These are phyloP conservation scores for Lasiurus cinereus DNA, from an alignment of 2,113 vertebrate species.

Conservation along the genomic window DNA sequence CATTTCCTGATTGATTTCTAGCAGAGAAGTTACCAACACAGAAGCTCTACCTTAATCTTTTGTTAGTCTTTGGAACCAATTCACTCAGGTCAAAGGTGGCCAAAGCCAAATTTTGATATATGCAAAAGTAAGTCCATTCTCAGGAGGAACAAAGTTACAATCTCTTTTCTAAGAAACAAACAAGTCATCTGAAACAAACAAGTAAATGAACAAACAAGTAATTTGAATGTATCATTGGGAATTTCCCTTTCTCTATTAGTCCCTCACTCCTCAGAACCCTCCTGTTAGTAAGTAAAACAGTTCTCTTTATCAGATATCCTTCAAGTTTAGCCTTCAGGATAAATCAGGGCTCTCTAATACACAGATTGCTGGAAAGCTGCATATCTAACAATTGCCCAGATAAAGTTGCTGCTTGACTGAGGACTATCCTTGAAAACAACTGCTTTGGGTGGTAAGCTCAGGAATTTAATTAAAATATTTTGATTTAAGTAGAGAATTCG, in stretches of 20 bases:
- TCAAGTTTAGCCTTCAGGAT: background rate
- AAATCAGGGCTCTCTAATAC: background rate
- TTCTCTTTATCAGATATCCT: background rate
- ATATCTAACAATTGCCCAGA: background rate
- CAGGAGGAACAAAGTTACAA: background rate
- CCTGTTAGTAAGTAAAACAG: background rate
- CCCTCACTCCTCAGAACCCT: background rate
- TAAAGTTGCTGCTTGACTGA: background rate
- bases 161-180: background rate
- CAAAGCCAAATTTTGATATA: background rate
- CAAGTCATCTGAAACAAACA: background rate
- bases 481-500: background rate
- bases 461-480: background rate
- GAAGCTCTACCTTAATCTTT: background rate
- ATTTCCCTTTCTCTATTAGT: conserved; percentile 20
- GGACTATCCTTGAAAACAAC: background rate
- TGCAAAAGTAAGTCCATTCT: background rate
- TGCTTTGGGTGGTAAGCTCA: background rate
- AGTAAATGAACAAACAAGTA: background rate
- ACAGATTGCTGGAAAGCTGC: background rate
- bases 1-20: background rate
- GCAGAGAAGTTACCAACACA: background rate
- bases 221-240: background rate
- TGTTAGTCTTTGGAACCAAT: conserved; percentile 10
- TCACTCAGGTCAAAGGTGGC: background rate